phyloP scores from a whole-genome alignment of 1,140 invertebrate species.

The Achatina immaculata region DNA sequence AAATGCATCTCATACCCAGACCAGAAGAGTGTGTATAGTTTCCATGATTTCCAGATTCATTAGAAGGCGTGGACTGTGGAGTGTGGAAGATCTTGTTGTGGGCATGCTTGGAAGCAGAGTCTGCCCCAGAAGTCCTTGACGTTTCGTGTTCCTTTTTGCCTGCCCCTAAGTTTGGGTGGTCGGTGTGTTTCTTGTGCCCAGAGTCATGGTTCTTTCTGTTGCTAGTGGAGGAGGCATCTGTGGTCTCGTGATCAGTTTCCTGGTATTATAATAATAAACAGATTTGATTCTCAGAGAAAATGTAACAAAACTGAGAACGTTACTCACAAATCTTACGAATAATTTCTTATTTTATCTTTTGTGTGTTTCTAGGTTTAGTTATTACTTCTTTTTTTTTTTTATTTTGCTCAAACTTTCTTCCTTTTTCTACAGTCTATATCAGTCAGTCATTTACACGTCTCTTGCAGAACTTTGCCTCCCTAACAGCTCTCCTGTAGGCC shows the following conservation, averaged over 20 bases:
- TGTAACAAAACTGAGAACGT: background rate
- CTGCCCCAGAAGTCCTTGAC: background rate
- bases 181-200: background rate
- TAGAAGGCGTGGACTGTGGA: background rate
- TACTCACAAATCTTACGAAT: background rate
- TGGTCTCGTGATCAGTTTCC: constrained; percentile 30
- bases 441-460: too few species aligned
- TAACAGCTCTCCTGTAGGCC: too few species aligned
- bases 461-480: too few species aligned
- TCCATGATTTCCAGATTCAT: background rate
- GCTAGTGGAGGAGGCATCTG: constrained; percentile 26
- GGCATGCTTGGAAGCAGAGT: constrained; percentile 1
- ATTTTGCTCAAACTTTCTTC: too few species aligned
- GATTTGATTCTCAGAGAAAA: background rate
- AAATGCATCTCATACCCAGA: background rate
- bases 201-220: constrained; percentile 5
- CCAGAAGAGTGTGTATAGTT: background rate
- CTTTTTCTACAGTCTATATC: too few species aligned
- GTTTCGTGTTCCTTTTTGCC: background rate
- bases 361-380: background rate
- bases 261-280: background rate
- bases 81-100: constrained; percentile 15
- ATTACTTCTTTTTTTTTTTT: too few species aligned
- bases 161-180: background rate
- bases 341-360: background rate